Base-by-base conservation (phyloP, 2,113 vertebrate genomes). In the Morphnarchus princeps region DNA sequence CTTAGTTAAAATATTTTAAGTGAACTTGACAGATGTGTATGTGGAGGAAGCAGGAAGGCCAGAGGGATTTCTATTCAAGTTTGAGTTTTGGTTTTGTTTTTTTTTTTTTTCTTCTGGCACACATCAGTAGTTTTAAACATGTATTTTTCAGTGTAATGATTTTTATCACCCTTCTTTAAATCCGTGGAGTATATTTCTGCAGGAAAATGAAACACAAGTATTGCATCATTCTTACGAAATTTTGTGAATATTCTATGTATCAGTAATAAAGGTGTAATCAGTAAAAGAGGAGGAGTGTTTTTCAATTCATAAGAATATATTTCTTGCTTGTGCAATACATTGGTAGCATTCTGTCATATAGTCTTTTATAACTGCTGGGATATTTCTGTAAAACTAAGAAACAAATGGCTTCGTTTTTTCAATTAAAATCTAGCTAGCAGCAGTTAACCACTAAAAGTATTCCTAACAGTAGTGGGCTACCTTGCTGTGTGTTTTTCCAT, bases 1-100 rank as follows among this genome's bases (percentile, higher is more conserved):
- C 19, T 79, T 67, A 67, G 9, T 29, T 69, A 7, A 77, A 52
- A 28, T 50, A n/a, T 40, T 63, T 50, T 25, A 70, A 45, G n/a
- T 42, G 12, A 49, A 24, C 15, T 43, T 82, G 9, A 36, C 21
- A 28, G 13, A 13, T 0, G 0, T 3, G 3, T 42, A 6, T 42
- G 20, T 7, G 20, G 38, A 49, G 14, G 42, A 88, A 67, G 50
- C 11, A 13, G 10, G 40, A 79, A 54, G 5, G 4, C 15, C 25
- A 29, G 16, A 45, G 15, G 6, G 20, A 42, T 50, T 95, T 77
- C 34, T 90, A 0, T 65, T 43, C 2, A 3, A 25, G 49, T 50
- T 50, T 50, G 49, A 13, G 1, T 49, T 49, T 49, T 49, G 12
- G 3, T 49, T 24, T 16, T 8, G 69, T 3, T 25, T 61, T 65